These are phyloP conservation scores for Phorcus lineatus DNA, from an alignment of 2,888 invertebrate species.

Conservation along the genomic window DNA sequence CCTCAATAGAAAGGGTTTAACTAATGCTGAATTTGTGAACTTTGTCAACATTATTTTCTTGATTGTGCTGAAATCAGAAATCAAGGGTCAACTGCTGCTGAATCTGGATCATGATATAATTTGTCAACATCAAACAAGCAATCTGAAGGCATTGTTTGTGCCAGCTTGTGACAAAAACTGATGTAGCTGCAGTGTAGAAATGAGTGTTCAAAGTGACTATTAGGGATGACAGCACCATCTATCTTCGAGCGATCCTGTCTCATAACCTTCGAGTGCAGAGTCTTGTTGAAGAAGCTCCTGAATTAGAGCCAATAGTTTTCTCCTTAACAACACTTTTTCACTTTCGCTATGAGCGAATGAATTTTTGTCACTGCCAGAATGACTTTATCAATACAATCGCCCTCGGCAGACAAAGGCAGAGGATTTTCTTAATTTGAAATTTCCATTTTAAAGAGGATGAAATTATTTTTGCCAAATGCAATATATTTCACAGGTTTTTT, in stretches of 20 bases:
- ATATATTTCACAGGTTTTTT: neutral
- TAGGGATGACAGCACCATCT: neutral
- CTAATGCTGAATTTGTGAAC: too few species aligned
- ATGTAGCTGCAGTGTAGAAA: too few species aligned
- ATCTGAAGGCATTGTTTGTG: too few species aligned
- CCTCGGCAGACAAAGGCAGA: too few species aligned
- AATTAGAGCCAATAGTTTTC: neutral
- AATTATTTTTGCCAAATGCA: neutral
- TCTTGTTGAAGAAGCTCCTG: neutral
- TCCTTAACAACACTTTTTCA: neutral
- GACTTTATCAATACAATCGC: neutral
- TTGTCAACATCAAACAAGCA: too few species aligned
- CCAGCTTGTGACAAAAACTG: too few species aligned
- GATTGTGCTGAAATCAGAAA: too few species aligned
- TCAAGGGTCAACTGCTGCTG: too few species aligned
- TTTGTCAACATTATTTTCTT: too few species aligned
- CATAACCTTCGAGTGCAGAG: neutral
- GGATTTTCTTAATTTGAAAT: neutral
- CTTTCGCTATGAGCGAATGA: neutral
- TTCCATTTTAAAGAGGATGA: neutral
- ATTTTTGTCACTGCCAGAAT: neutral
- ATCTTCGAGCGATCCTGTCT: neutral
- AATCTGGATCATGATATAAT: too few species aligned
- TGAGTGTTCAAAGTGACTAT: neutral
- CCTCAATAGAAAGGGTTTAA: too few species aligned